A percentile compares a stretch with the other conserved stretches of the same genome.
Conservation (phyloP, 2,797 vertebrate species). For the Luscinia luscinia region DNA sequence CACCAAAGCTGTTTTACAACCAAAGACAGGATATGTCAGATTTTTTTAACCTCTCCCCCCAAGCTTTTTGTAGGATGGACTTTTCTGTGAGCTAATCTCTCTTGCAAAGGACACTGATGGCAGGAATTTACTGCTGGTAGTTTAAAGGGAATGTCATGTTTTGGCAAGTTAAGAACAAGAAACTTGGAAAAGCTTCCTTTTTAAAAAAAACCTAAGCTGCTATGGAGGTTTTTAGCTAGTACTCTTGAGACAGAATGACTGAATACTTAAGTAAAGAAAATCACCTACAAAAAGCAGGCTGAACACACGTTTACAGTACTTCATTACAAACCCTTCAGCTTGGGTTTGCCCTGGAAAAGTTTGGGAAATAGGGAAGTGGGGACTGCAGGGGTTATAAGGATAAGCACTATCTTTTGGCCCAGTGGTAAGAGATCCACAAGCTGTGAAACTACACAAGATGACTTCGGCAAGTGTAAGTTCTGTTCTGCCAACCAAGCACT, state of each 20-base stretch:
- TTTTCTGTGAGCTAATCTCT: not conserved
- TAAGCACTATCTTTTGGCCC: not conserved
- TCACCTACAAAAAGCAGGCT: not conserved
- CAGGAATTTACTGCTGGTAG: not conserved
- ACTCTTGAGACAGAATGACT: not conserved
- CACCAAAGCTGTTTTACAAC: not conserved
- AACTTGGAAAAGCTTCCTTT: not conserved
- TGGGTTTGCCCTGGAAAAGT: not conserved
- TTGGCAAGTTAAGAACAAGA: not conserved
- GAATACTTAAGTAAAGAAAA: not conserved
- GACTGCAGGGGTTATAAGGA: not conserved
- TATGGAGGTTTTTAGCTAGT: not conserved
- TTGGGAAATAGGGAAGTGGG: not conserved
- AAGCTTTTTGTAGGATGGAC: not conserved
- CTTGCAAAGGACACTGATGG: not conserved
- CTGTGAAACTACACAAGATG: not conserved
- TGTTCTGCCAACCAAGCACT: not conserved
- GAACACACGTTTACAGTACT: not conserved
- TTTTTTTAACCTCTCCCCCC: not conserved
- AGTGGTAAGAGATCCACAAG: not conserved
- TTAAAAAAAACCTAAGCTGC: not conserved
- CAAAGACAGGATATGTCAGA: not conserved
- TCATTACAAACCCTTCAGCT: not conserved
- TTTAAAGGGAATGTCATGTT: not conserved
- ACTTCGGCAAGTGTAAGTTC: fast-evolving